Conservation (phyloP, 1,140 invertebrate genomes). For the Steinernema khuongi region DNA sequence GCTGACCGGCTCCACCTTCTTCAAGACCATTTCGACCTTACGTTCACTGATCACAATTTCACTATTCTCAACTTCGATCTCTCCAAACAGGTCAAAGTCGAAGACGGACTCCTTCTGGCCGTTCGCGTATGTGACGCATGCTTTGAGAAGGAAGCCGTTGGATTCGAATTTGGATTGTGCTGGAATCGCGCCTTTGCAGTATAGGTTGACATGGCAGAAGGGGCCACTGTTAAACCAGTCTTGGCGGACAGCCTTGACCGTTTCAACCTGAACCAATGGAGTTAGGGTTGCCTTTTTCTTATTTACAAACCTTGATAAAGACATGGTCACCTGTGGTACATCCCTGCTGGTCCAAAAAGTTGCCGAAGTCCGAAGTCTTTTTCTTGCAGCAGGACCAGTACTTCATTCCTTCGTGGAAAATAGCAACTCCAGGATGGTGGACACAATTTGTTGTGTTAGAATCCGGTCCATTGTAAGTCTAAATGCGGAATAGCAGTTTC, state of each 20-base stretch:
- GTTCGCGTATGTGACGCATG: slow-evolving; percentile 74
- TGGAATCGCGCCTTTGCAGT: slow-evolving; percentile 70
- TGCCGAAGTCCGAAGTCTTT: slow-evolving; percentile 84
- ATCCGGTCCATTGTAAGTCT: slow-evolving; percentile 69
- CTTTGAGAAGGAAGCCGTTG: slow-evolving; percentile 75
- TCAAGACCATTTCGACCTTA: slow-evolving; percentile 91
- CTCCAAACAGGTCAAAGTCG: slow-evolving; percentile 76
- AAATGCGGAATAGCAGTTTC: slow-evolving; percentile 40
- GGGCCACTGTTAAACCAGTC: slow-evolving; percentile 52
- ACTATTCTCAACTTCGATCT: slow-evolving; percentile 67
- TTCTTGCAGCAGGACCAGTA: slow-evolving; percentile 94
- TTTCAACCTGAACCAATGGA: slow-evolving; percentile 29
- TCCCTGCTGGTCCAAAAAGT: slow-evolving; percentile 78
- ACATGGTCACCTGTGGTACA: slow-evolving; percentile 77
- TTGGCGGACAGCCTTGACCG: slow-evolving; percentile 40
- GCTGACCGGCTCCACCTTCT: slow-evolving; percentile 74
- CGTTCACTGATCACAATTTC: slow-evolving; percentile 74
- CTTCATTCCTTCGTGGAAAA: slow-evolving; percentile 96
- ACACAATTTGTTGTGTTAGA: slow-evolving; percentile 69
- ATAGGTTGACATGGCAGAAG: slow-evolving; percentile 46
- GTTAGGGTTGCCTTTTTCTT: slow-evolving; percentile 35
- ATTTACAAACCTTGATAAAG: slow-evolving; percentile 77
- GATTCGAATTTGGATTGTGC: slow-evolving; percentile 70
- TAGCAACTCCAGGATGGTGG: slow-evolving; percentile 79
- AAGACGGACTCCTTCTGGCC: slow-evolving; percentile 72